phyloP scores from a whole-genome alignment of 2,888 invertebrate species.

The Amiota mariae region DNA sequence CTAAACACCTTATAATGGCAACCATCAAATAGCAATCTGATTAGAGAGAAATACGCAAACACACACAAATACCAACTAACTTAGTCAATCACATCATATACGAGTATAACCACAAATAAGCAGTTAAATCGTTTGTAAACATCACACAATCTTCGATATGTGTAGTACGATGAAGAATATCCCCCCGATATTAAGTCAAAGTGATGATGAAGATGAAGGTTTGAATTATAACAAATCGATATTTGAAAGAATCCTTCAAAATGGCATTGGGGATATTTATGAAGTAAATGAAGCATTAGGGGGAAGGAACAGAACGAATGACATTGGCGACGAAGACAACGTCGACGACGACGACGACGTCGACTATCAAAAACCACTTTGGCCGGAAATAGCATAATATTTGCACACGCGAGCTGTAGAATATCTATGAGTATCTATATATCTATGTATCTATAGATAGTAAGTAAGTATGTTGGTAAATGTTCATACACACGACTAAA shows the following conservation, averaged over 20 bases:
- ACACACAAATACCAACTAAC: too few relatives aligned
- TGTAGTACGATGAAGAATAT: too few relatives aligned
- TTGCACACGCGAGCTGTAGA: constrained; percentile 49
- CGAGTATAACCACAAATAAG: neutral
- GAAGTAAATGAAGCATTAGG: neutral
- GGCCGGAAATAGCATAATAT: constrained; percentile 59
- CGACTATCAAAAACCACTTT: constrained; percentile 61
- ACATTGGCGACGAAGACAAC: constrained; percentile 20
- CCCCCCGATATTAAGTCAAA: neutral
- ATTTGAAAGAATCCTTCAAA: constrained; percentile 21
- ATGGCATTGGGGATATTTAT: neutral
- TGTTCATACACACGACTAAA: constrained; percentile 30
- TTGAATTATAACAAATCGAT: constrained; percentile 25
- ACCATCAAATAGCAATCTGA: too few relatives aligned
- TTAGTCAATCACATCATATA: too few relatives aligned
- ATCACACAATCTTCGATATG: too few relatives aligned
- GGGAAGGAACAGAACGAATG: neutral
- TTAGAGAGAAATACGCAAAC: too few relatives aligned
- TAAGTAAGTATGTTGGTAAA: neutral
- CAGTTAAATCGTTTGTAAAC: constrained; percentile 22
- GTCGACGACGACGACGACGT: constrained; percentile 27
- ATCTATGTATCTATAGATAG: neutral
- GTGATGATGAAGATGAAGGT: neutral
- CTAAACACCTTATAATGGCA: too few relatives aligned
- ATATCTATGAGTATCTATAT: neutral